Conservation (phyloP, 2,113 vertebrate species). For the Mellivora capensis region DNA sequence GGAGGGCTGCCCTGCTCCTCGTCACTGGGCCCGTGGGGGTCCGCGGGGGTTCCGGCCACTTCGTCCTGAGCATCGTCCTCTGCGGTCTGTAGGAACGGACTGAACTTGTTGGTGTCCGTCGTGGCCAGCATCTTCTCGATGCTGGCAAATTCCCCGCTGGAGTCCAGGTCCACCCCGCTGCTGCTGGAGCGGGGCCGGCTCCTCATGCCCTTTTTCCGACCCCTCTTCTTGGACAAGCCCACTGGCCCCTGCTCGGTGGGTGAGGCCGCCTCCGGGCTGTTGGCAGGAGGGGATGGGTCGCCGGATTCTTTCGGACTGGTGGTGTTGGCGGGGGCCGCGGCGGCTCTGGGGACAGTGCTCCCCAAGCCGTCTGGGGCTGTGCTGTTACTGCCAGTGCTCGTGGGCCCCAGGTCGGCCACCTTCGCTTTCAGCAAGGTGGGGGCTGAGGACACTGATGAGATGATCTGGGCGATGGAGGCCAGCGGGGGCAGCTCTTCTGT, state of each 20-base stretch:
- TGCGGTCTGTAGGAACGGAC: slow-evolving; percentile 90
- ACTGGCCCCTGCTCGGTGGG: slow-evolving; percentile 40
- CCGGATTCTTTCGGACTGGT: slow-evolving; percentile 35
- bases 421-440: slow-evolving; percentile 91
- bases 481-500: slow-evolving; percentile 92
- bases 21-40: slow-evolving; percentile 81
- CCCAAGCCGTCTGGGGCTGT: slow-evolving; percentile 72
- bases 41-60: slow-evolving; percentile 27
- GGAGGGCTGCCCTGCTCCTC: slow-evolving; percentile 84
- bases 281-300: slow-evolving; percentile 37
- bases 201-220: slow-evolving; percentile 81
- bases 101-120: slow-evolving; percentile 96
- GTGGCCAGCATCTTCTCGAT: slow-evolving; percentile 98
- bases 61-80: slow-evolving; percentile 80
- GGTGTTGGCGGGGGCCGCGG: slow-evolving; percentile 20
- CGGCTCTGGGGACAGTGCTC: slow-evolving; percentile 57
- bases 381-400: slow-evolving; percentile 25
- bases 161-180: slow-evolving; percentile 90
- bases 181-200: slow-evolving; percentile 76
- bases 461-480: slow-evolving; percentile 98
- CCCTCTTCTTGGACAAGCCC: slow-evolving; percentile 80
- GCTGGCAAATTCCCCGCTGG: slow-evolving; percentile 97
- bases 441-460: slow-evolving; percentile 95
- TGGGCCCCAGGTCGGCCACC: slow-evolving; percentile 58
- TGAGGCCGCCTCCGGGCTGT: slow-evolving; percentile 71